These are phyloP conservation scores for Parazoanthus swiftii DNA, from an alignment of 92 coral and sea anemone genomes.

Conservation along the genomic window DNA sequence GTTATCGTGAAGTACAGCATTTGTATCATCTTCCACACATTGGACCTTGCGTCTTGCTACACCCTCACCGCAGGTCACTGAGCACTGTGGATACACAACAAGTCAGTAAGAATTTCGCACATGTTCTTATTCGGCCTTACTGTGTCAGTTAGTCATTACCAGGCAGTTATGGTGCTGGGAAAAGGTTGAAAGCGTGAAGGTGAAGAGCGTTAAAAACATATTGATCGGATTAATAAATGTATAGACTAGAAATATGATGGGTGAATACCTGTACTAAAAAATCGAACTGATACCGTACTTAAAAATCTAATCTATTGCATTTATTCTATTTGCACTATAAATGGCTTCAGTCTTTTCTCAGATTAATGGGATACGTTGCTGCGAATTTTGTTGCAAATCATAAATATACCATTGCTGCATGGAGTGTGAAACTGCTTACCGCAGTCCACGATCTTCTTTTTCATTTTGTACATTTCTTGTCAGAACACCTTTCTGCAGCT, in stretches of 20 bases:
- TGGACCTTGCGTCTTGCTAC: conserved; percentile 15
- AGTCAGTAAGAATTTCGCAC: not conserved
- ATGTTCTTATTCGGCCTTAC: not conserved
- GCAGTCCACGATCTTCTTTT: conserved; percentile 15
- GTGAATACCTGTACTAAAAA: too few relatives aligned
- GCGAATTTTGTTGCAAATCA: not conserved
- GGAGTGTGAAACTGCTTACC: not conserved
- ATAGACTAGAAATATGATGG: too few relatives aligned
- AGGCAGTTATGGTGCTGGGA: not conserved
- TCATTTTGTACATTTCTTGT: conserved; percentile 24
- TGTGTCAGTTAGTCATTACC: not conserved
- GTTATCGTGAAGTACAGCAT: conserved; percentile 10
- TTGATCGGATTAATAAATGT: too few relatives aligned
- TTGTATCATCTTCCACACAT: conserved; percentile 37
- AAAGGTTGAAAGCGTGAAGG: not conserved
- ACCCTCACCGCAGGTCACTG: conserved; percentile 40
- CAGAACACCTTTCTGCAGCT: conserved; percentile 26
- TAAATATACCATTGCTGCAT: too few relatives aligned
- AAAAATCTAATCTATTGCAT: not conserved
- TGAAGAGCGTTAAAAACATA: not conserved
- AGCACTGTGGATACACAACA: conserved; percentile 19
- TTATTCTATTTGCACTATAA: too few relatives aligned
- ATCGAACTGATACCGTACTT: not conserved
- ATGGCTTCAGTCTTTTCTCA: not conserved
- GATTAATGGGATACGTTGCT: not conserved